Base-by-base conservation (phyloP, 2,797 vertebrate genomes). In the Knipowitschia caucasica region DNA sequence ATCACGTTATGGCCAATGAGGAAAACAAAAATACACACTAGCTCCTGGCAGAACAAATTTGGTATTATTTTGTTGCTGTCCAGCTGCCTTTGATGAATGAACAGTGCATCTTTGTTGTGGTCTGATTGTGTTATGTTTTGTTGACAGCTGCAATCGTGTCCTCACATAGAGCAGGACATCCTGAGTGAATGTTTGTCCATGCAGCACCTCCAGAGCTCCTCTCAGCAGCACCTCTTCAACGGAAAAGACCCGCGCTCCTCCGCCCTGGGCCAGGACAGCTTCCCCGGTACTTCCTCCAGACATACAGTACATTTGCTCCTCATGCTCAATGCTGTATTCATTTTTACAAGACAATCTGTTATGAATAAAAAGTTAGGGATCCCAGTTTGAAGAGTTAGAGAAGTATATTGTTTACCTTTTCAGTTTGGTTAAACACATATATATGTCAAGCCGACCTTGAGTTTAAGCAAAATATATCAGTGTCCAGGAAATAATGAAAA, bases 111-210 rank as follows among this genome's bases (percentile, higher is more conserved):
- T 62, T 27, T 21, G 47, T 54, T 11, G 24, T 17, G 6, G 67
- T 34, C 80, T 7, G 49, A 56, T 46, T 54, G 29, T 68, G 18
- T 49, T 4, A 25, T 80, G 40, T 71, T 18, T 70, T 61, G 64
- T 62, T 53, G 53, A 59, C 85, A 98, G 96, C 81, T 95, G 53
- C 91, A 94, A 64, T 69, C 90, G 0, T 93, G 92, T 67, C 82
- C 92, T 17, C 93, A 96, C 74, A 73, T 91, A 26, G 95, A 96
- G 77, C 86, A 92, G 18, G 94, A 95, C 0, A 75, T 92, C 64
- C 83, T 96, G 73, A 92, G 87, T 1, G 93, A 96, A 61, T 94
- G 93, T 77, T 86, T 95, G 83, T 90, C 92, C 51, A 86, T 97
- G 69, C 94, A 94, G 72, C 92, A 96, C 36, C 91, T 95, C 42